Percentiles rank a stretch among this genome's conserved stretches.
Evolutionary conservation across 2,113 vertebrate species (phyloP).

Genomic region (Cheirogaleus medius): DNA sequence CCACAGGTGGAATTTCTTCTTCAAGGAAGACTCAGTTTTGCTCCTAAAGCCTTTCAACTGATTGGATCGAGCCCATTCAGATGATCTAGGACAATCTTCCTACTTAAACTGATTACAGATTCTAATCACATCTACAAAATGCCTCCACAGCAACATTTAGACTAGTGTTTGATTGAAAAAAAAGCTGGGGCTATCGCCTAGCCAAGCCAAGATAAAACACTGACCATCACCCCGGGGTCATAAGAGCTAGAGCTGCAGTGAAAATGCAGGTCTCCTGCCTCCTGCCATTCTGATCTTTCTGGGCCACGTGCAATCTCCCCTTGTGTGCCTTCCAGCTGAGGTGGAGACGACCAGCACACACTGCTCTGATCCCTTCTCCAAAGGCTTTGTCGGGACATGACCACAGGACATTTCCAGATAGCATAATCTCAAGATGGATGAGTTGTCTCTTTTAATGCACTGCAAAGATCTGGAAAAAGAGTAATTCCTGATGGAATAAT

Average conservation of each 20-base stretch:
- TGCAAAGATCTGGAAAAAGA: background rate
- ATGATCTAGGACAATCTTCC: background rate
- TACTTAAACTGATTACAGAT: background rate
- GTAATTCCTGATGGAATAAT: background rate
- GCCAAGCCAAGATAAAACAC: background rate
- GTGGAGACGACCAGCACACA: background rate
- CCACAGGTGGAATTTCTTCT: background rate
- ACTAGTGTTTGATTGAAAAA: background rate
- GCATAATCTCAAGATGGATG: background rate
- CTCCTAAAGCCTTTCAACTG: background rate
- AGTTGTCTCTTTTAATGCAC: background rate
- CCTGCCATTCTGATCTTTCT: background rate
- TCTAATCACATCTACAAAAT: background rate
- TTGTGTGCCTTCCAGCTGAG: background rate
- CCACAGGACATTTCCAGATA: background rate
- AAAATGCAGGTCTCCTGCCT: background rate
- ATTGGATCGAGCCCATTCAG: background rate
- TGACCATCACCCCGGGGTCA: background rate
- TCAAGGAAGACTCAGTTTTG: background rate
- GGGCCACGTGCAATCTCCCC: rapidly evolving
- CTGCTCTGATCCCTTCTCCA: background rate
- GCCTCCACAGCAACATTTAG: background rate
- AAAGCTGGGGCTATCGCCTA: background rate
- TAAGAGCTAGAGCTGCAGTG: background rate
- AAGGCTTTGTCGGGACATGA: background rate